Base-by-base conservation (phyloP, 2,797 vertebrate genomes). In the Monodelphis domestica region DNA sequence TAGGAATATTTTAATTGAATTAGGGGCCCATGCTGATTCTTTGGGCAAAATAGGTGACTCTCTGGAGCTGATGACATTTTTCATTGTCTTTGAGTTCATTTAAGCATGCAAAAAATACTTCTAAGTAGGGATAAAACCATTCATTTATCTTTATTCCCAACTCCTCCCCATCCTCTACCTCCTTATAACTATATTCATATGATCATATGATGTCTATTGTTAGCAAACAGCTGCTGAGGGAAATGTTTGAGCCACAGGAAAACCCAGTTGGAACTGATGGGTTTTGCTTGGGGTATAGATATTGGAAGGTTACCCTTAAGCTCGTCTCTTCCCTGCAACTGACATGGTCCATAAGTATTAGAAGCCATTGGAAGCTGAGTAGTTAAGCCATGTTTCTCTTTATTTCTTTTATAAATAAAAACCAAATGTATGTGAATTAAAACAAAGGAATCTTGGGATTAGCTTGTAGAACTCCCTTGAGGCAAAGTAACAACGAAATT, bases 391-490 rank as follows among this genome's bases (percentile, higher is more conserved):
- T 51, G 51, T n/a, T 92, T 95, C 90, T 59, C 26, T 90, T 94
- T 92, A 89, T 70, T 96, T 95, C 87, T 93, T 70, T 93, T 52
- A 33, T 50, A 92, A 87, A 56, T 91, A 87, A 89, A 96, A 91
- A 96, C 50, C 28, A 54, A 17, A 12, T 78, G n/a, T 53, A 53
- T 89, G 59, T 89, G 57, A 51, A 87, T 91, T 63, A 90, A 95
- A 93, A 90, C 24, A 2, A 88, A 63, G 89, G 4, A 38, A 26
- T 70, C 89, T 33, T 53, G 29, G 51, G 89, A 89, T 87, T 53
- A 57, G 11, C 45, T 63, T 89, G 53, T 17, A 91, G 57, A 24
- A 88, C 57, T 59, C 88, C 54, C 51, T 90, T 90, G 54, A 93
- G 53, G 26, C 53, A 89, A 45, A 54, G 88, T 91, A 30, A 54